Evolutionary conservation across 2,888 invertebrate genomes (phyloP).

Genomic region (Mimachlamys varia): DNA sequence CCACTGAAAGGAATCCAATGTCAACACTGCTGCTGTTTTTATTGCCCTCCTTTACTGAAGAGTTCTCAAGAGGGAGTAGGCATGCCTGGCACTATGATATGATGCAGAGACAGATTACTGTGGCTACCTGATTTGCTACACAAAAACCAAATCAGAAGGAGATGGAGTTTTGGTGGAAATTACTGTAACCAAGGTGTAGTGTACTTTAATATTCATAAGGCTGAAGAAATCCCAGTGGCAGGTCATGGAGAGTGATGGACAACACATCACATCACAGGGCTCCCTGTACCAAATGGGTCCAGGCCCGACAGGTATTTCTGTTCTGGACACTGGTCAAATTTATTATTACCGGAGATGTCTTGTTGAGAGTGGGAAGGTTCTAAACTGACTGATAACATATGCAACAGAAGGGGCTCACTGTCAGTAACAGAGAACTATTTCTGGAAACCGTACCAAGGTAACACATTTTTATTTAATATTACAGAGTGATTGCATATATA

Average conservation of each 20-base stretch:
- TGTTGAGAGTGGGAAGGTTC: no score
- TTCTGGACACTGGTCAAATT: neutral
- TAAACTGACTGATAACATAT: neutral
- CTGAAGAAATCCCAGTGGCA: neutral
- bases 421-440: neutral
- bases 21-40: slow-evolving; percentile 24
- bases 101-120: slow-evolving; percentile 25
- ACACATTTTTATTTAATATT: neutral
- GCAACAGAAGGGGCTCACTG: neutral
- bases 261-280: no score
- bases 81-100: neutral
- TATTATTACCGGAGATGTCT: neutral
- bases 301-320: neutral
- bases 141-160: neutral
- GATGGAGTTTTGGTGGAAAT: neutral
- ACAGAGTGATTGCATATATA: neutral
- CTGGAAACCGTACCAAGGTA: neutral
- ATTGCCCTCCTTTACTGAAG: slow-evolving; percentile 24
- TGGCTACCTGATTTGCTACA: neutral
- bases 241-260: neutral
- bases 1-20: slow-evolving; percentile 36
- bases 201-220: neutral
- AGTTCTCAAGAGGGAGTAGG: slow-evolving; percentile 31
- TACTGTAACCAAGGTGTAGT: neutral
- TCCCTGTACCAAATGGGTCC: neutral